Base-by-base conservation (phyloP, 30 jellyfish, hydroid and myxozoan species). In the Pseudorhiza aurosa region DNA sequence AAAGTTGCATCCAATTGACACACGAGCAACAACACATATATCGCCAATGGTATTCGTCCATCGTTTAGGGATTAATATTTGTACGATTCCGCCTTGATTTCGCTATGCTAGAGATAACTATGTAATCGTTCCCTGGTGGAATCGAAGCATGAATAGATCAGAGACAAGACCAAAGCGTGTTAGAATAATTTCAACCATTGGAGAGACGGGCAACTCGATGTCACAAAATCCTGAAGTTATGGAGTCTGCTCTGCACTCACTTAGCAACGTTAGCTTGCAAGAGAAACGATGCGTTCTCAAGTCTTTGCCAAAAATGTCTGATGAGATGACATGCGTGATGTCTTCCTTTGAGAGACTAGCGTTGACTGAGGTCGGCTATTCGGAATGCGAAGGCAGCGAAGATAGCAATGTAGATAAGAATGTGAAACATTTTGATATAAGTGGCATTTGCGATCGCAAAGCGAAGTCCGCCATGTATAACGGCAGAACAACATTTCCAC, bases 301-400 rank as follows among this genome's bases (percentile, higher is more conserved):
- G 33, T n/a, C 57, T 7, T 1, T 70, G 22, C 88, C 78, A 45
- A 56, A 39, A 60, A 75, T 75, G 77, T 75, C 88, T 7, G 65
- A 59, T 17, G 88, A 75, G 35, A 55, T 75, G 88, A 37, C 21
- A 42, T 57, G 58, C 31, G 88, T 75, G 27, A 59, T 75, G 77
- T n/a, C 78, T 58, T 57, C 88, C 2, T 75, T 55, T 35, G 33
- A 57, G 14, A 40, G 42, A 27, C 11, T 28, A 12, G 35, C 22
- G 15, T 21, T 65, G 26, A 25, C 58, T 2, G 33, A 28, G 63
- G 29, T 37, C 19, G 69, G 5, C 33, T 9, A 62, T n/a, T 30
- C 42, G 26, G 49, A 67, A 39, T 36, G n/a, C n/a, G n/a, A n/a
- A n/a, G n/a, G 39, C 65, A 2, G 42, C 42, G 55, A 31, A 2